Conservation (phyloP, 1,140 invertebrate genomes). For the Drosophila repleta region DNA sequence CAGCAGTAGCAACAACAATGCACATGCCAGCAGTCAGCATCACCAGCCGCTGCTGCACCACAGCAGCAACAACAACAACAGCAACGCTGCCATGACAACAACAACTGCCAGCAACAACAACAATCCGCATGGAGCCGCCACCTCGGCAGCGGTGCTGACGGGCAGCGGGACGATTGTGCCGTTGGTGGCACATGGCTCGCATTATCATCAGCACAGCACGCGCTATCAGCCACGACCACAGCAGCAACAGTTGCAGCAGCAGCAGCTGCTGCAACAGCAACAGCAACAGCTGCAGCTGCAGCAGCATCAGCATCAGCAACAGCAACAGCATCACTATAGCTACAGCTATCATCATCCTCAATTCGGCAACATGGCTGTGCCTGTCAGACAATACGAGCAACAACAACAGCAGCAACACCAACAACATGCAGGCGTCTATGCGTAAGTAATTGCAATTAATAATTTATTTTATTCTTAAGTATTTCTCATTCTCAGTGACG, state of each 20-base stretch:
- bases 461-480: background rate
- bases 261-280: constrained; percentile 27
- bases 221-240: constrained; percentile 50
- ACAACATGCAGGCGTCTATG: constrained; percentile 53
- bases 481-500: constrained; percentile 46
- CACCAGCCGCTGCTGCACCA: constrained; percentile 54
- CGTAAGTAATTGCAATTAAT: constrained; percentile 25
- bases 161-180: constrained; percentile 70
- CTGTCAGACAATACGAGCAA: constrained; percentile 57
- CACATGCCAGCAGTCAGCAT: constrained; percentile 57
- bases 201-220: constrained; percentile 55
- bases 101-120: constrained; percentile 35
- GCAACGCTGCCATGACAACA: constrained; percentile 42
- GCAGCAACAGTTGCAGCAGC: constrained; percentile 31
- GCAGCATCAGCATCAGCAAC: constrained; percentile 30
- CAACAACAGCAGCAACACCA: constrained; percentile 51
- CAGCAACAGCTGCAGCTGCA: constrained; percentile 33
- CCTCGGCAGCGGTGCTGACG: constrained; percentile 67
- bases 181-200: constrained; percentile 60
- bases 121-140: constrained; percentile 55
- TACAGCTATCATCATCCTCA: constrained; percentile 76
- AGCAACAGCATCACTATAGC: constrained; percentile 62
- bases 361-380: constrained; percentile 73
- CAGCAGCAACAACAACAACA: constrained; percentile 57
- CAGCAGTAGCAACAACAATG: constrained; percentile 65